A percentile compares a stretch with the other conserved stretches of the same genome.
phyloP scores from a whole-genome alignment of 2,113 vertebrate genomes.

The Anarrhichthys ocellatus region DNA sequence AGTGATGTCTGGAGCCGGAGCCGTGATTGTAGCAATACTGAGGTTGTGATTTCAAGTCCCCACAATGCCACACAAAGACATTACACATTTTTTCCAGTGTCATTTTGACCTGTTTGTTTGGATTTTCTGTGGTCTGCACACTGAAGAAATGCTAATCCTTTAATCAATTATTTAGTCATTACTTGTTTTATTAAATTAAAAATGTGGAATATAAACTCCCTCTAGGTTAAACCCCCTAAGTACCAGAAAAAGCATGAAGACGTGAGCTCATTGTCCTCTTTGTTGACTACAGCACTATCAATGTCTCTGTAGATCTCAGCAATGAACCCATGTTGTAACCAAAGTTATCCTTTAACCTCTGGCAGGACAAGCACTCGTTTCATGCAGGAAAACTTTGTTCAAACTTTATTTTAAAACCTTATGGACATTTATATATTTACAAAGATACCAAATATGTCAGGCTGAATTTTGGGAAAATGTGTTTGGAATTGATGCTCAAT shows the following conservation, averaged over 20 bases:
- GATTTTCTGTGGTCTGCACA: background rate
- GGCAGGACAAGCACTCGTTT: background rate
- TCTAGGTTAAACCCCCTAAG: background rate
- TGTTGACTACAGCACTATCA: background rate
- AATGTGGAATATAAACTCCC: background rate
- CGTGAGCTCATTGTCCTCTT: background rate
- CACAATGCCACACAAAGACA: background rate
- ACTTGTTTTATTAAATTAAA: background rate
- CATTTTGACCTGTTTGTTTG: background rate
- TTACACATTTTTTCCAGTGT: background rate
- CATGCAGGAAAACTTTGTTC: background rate
- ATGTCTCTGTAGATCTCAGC: background rate
- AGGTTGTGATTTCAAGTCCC: background rate
- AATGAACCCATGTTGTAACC: background rate
- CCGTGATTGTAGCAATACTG: background rate
- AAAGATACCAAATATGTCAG: background rate
- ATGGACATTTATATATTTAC: background rate
- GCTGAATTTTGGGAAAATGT: background rate
- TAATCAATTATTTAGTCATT: background rate
- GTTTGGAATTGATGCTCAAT: background rate
- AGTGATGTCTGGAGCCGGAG: background rate
- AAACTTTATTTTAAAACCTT: background rate
- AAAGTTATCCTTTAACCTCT: background rate
- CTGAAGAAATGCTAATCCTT: background rate
- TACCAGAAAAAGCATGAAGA: background rate